Conservation (phyloP, 2,888 invertebrate genomes). For the Chrysomela aeneicollis region DNA sequence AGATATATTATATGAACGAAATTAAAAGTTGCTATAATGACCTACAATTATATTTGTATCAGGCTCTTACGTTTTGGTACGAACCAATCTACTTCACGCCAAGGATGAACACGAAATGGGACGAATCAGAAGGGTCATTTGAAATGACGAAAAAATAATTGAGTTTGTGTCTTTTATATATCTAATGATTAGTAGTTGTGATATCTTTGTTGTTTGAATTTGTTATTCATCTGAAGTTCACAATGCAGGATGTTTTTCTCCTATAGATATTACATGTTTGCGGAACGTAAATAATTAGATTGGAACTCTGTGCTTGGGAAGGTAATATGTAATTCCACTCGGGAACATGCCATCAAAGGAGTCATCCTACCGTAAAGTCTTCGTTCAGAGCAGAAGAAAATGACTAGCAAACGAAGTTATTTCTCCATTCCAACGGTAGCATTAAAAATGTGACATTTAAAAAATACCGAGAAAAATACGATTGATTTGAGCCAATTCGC, state of each 20-base stretch:
- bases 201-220: not conserved
- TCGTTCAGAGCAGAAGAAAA: not conserved
- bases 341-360: not conserved
- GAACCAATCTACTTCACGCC: not conserved
- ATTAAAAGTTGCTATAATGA: conserved; percentile 28
- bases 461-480: no score
- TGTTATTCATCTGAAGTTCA: no score
- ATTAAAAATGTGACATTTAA: not conserved
- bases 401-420: not conserved
- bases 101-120: not conserved
- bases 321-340: not conserved
- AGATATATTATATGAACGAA: conserved; percentile 25
- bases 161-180: not conserved
- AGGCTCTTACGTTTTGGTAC: conserved; percentile 10
- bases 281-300: no score
- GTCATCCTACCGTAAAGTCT: not conserved
- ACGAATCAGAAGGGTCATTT: not conserved
- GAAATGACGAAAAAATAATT: not conserved
- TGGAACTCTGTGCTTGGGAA: no score
- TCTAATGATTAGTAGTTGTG: not conserved
- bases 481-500: not conserved
- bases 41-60: conserved; percentile 22
- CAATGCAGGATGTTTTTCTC: no score
- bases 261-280: no score
- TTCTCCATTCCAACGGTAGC: not conserved